Evolutionary conservation across 1,140 invertebrate genomes (phyloP).

Genomic region (Helicorthomorpha holstii): DNA sequence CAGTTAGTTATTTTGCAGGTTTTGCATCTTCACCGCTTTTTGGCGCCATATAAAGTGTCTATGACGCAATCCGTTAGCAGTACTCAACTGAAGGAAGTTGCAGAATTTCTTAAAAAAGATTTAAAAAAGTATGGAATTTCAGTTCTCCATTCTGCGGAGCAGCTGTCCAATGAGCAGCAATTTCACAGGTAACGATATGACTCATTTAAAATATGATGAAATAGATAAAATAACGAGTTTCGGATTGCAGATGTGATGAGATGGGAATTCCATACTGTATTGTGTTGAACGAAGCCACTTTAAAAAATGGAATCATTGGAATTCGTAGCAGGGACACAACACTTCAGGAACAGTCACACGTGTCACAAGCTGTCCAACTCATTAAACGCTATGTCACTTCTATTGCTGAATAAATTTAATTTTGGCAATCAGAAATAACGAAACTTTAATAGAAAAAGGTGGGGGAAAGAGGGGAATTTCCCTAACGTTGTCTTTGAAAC

Average conservation of each 20-base stretch:
- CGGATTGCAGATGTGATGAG: conserved; percentile 23
- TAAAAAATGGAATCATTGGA: conserved; percentile 49
- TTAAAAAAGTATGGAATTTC: neutral
- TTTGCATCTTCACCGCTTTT: conserved; percentile 44
- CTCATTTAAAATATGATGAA: neutral
- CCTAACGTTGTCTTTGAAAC: too few species aligned
- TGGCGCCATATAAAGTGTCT: conserved; percentile 52
- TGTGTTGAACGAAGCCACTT: conserved; percentile 39
- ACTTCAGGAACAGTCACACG: conserved; percentile 34
- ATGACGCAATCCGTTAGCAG: conserved; percentile 27
- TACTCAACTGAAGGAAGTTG: neutral
- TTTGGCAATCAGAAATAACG: neutral
- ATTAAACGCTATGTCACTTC: neutral
- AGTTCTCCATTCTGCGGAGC: neutral
- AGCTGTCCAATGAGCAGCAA: neutral
- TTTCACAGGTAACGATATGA: neutral
- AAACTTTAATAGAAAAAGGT: conserved; percentile 4
- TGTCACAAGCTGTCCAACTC: conserved; percentile 6
- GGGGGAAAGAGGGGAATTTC: too few species aligned
- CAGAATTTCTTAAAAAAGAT: neutral
- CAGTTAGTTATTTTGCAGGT: conserved; percentile 9
- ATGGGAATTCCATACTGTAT: conserved; percentile 48
- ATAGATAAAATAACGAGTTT: too few species aligned
- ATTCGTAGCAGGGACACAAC: conserved; percentile 55
- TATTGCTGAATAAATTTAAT: neutral